Percentiles rank a stretch among this genome's conserved stretches.
Conservation (phyloP, 2,888 invertebrate species). For the Dasysyrphus albostriatus region DNA sequence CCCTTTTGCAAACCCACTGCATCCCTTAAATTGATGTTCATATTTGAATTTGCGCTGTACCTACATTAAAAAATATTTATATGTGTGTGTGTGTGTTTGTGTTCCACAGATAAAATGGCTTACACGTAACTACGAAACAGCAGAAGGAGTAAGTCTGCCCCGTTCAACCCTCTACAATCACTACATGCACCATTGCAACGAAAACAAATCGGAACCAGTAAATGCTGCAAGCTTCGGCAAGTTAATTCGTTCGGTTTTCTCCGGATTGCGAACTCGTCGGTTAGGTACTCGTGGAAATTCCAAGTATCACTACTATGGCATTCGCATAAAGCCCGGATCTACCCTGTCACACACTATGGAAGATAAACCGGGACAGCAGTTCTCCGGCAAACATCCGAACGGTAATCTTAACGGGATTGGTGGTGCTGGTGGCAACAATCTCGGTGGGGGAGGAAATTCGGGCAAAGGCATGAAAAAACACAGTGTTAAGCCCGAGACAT, state of each 20-base stretch:
- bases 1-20: slow-evolving; percentile 8
- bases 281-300: slow-evolving; percentile 99
- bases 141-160: slow-evolving; percentile 95
- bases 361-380: slow-evolving; percentile 81
- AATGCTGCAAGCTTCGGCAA: slow-evolving; percentile 99
- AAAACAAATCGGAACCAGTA: slow-evolving; percentile 97
- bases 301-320: slow-evolving; percentile 99
- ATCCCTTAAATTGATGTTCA: slow-evolving; percentile 18
- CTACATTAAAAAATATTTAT: neutral
- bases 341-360: slow-evolving; percentile 87
- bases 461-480: slow-evolving; percentile 79
- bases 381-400: slow-evolving; percentile 72
- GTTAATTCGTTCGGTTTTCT: slow-evolving; percentile 98
- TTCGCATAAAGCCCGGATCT: slow-evolving; percentile 96
- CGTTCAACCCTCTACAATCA: slow-evolving; percentile 98
- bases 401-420: slow-evolving; percentile 52
- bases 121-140: slow-evolving; percentile 98
- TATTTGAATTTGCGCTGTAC: slow-evolving; percentile 14
- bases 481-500: slow-evolving; percentile 82
- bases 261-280: slow-evolving; percentile 96
- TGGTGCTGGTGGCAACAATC: slow-evolving; percentile 42
- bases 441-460: slow-evolving; percentile 44
- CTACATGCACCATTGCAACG: slow-evolving; percentile 97
- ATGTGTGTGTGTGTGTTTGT: slow-evolving; percentile 39
- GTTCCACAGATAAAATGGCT: slow-evolving; percentile 93